Base-by-base conservation (phyloP, 2,797 vertebrate species). In the Perodicticus potto region DNA sequence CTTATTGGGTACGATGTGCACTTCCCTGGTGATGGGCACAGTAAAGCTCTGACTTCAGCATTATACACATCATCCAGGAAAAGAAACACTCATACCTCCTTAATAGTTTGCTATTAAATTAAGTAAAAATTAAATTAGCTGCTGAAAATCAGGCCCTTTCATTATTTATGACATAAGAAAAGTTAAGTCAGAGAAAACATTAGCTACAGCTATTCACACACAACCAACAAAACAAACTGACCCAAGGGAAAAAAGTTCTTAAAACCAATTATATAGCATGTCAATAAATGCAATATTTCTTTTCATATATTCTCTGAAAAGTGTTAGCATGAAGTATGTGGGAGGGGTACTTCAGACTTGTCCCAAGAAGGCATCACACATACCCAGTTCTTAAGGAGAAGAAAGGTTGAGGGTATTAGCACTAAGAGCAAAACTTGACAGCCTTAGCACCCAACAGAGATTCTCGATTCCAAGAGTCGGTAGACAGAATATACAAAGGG, bases 301-400 rank as follows among this genome's bases (percentile, higher is more conserved):
- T 92, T 81, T 78, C 25, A 37, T 34, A 77, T 32, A 69, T 8
- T 83, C 9, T 87, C 78, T 37, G 29, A 49, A 78, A 96, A 93
- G 19, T 32, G 14, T 78, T 45, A 73, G 57, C 55, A 80, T 1
- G 11, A 80, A 22, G 32, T 49, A 25, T 1, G 7, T 13, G n/a
- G 19, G 49, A 74, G 11, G 57, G 19, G 23, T 20, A 69, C 34
- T 55, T 86, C 29, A n/a, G 20, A 23, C 29, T 74, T 55, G 67
- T 34, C 43, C 67, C 49, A 9, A 22, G 34, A 37, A 34, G 53
- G 29, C 14, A n/a, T 77, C 10, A 11, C n/a, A 67, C 9, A 22
- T 0, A 2, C 16, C 14, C 2, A 2, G 13, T 3, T 22, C 57
- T 53, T 17, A 34, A 40, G 16, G 40, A 77, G 10, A 59, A 45